Percentiles rank a stretch among this genome's conserved stretches.
These are phyloP conservation scores for Nipponia nippon DNA, from an alignment of 2,113 vertebrate genomes.

Conservation along the genomic window DNA sequence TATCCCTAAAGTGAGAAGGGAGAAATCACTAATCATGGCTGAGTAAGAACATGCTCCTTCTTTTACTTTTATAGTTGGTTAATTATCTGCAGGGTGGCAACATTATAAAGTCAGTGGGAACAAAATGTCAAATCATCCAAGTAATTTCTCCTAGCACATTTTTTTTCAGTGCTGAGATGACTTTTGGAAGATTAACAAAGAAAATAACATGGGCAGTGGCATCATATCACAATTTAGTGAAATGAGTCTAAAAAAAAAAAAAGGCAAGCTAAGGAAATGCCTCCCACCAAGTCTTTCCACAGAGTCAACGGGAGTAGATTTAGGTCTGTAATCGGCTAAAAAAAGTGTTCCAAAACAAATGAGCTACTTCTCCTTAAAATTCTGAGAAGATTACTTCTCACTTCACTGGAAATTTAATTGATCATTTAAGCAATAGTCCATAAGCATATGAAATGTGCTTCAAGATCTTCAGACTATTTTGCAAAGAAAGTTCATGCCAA, in stretches of 20 bases:
- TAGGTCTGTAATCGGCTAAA: background rate
- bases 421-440: background rate
- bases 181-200: constrained; percentile 22
- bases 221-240: background rate
- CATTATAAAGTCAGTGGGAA: background rate
- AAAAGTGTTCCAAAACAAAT: background rate
- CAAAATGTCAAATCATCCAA: background rate
- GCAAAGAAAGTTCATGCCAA: background rate
- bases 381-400: background rate
- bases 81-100: constrained; percentile 49
- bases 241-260: background rate
- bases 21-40: background rate
- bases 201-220: background rate
- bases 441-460: background rate
- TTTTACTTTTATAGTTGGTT: background rate
- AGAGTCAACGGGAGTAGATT: background rate
- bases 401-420: background rate
- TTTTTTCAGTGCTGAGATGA: background rate
- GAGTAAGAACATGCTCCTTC: background rate
- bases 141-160: background rate
- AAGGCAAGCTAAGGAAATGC: background rate
- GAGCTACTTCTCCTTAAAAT: background rate
- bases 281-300: background rate
- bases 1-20: constrained; percentile 2
- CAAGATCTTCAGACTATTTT: background rate